phyloP scores from a whole-genome alignment of 2,113 vertebrate genomes.

The Pogonocichla stellata region DNA sequence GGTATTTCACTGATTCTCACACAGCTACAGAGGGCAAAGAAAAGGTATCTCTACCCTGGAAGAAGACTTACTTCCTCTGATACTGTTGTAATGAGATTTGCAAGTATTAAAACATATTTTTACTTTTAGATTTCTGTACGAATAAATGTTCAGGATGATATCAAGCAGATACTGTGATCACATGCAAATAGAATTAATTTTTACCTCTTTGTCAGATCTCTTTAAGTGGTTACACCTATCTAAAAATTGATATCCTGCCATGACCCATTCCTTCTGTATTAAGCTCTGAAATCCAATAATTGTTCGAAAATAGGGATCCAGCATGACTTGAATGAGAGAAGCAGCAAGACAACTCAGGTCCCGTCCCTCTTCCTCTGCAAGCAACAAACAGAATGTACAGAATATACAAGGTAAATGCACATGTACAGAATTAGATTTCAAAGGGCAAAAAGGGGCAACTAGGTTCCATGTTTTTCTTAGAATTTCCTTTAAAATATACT shows the following conservation, averaged over 20 bases:
- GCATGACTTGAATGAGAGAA: constrained; percentile 92
- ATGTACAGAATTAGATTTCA: not conserved
- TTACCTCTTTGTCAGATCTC: constrained; percentile 92
- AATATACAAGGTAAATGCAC: not conserved
- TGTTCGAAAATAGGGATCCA: constrained; percentile 92
- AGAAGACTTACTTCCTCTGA: not conserved
- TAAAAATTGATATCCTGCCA: constrained; percentile 93
- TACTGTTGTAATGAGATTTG: not conserved
- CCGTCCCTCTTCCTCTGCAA: constrained; percentile 92
- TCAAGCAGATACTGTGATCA: not conserved
- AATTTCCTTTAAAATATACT: not conserved
- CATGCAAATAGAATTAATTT: not conserved
- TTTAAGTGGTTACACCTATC: constrained; percentile 97
- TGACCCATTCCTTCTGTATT: constrained; percentile 98
- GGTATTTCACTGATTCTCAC: not conserved
- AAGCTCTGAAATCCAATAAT: constrained; percentile 93
- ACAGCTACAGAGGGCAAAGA: not conserved
- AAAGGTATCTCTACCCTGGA: not conserved
- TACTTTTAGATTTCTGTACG: not conserved
- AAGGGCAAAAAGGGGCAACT: not conserved
- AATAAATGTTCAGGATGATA: not conserved
- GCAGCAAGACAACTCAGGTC: constrained; percentile 91
- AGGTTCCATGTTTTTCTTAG: not conserved
- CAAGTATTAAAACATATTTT: not conserved
- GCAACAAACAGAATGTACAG: not conserved